phyloP scores from a whole-genome alignment of 2,888 invertebrate species.

The Meteorus colon region DNA sequence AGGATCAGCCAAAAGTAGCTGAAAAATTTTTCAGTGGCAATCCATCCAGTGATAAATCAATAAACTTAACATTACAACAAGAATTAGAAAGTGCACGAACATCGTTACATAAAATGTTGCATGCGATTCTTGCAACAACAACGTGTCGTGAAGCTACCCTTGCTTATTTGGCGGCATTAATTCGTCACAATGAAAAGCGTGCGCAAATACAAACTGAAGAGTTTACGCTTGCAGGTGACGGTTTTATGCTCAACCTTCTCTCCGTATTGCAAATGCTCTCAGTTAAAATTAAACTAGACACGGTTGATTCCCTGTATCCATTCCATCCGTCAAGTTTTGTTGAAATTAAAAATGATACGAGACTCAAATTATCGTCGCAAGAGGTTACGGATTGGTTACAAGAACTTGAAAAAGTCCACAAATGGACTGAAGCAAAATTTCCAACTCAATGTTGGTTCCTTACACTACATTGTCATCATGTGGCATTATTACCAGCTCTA shows the following conservation, averaged over 20 bases:
- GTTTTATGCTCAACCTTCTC: slow-evolving; percentile 95
- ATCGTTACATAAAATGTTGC: slow-evolving; percentile 87
- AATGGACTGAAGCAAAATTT: slow-evolving; percentile 89
- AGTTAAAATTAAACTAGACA: slow-evolving; percentile 91
- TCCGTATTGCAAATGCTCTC: slow-evolving; percentile 93
- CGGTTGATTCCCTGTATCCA: slow-evolving; percentile 91
- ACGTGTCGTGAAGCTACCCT: slow-evolving; percentile 87
- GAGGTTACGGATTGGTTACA: slow-evolving; percentile 87
- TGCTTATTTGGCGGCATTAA: slow-evolving; percentile 84
- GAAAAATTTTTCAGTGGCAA: slow-evolving; percentile 81
- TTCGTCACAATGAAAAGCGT: slow-evolving; percentile 89
- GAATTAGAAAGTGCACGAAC: slow-evolving; percentile 86
- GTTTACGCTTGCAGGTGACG: slow-evolving; percentile 90
- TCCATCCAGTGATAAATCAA: slow-evolving; percentile 78
- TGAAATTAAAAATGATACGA: slow-evolving; percentile 85
- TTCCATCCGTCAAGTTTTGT: slow-evolving; percentile 87
- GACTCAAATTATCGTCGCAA: slow-evolving; percentile 87
- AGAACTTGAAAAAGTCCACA: slow-evolving; percentile 78
- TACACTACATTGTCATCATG: slow-evolving; percentile 94
- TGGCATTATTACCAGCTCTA: slow-evolving; percentile 91
- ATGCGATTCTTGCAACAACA: slow-evolving; percentile 87
- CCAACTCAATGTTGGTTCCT: slow-evolving; percentile 98
- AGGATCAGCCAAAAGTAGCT: slow-evolving; percentile 93
- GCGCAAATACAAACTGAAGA: slow-evolving; percentile 94
- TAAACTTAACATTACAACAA: slow-evolving; percentile 83